Evolutionary conservation across 2,113 vertebrate species (phyloP).

Genomic region (Podarcis raffonei): DNA sequence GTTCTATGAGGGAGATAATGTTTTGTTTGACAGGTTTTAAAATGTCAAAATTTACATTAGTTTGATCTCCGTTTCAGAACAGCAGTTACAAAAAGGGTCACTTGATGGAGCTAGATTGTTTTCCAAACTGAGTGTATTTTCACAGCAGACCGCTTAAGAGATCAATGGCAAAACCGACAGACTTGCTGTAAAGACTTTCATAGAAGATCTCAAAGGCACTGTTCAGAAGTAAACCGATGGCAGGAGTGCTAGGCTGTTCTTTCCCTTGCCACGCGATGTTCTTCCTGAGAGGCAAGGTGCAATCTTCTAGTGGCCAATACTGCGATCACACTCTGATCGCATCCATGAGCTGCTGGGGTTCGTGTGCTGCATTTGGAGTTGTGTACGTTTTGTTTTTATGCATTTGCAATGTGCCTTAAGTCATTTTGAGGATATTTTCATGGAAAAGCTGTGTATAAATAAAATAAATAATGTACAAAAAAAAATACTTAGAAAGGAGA

Average conservation of each 20-base stretch:
- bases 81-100: constrained; percentile 57
- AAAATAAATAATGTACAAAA: not conserved
- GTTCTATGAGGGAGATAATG: not conserved
- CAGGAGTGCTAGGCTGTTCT: not conserved
- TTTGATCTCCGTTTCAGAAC: not conserved
- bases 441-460: constrained; percentile 46
- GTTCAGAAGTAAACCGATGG: not conserved
- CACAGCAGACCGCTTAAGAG: constrained; percentile 25
- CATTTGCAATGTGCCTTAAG: not conserved
- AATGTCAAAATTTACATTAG: not conserved
- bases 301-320: not conserved
- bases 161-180: constrained; percentile 1
- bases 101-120: constrained; percentile 78
- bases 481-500: constrained; percentile 9
- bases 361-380: too few species aligned
- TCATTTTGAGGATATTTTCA: not conserved
- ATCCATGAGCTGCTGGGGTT: not conserved
- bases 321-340: not conserved
- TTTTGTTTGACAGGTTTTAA: not conserved
- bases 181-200: not conserved
- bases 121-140: constrained; percentile 41
- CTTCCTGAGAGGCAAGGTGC: not conserved
- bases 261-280: not conserved
- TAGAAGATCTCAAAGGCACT: not conserved
- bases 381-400: not conserved